Evolutionary conservation across 23 tunicate species (phyloP).

Genomic region (Trididemnum nubilum): DNA sequence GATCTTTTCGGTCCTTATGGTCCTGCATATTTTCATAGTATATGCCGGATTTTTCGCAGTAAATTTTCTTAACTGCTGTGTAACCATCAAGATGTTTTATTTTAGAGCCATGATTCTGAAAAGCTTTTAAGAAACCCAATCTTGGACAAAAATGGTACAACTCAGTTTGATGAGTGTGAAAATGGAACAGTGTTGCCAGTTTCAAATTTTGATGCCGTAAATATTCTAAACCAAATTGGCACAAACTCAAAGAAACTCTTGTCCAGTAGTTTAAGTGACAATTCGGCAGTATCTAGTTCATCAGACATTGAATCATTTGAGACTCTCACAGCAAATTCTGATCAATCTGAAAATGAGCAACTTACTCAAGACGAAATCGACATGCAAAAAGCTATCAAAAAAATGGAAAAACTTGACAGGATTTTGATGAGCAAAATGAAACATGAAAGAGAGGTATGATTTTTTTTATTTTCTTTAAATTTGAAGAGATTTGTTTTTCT

Average conservation of each 20-base stretch:
- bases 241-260: not conserved
- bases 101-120: not conserved
- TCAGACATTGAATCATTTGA: conserved; percentile 6
- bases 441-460: conserved; percentile 64
- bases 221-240: not conserved
- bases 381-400: conserved; percentile 50
- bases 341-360: not conserved
- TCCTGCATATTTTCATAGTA: too few species aligned
- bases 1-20: too few species aligned
- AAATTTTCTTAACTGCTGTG: too few species aligned
- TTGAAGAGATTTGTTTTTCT: not conserved
- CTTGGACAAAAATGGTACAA: too few species aligned
- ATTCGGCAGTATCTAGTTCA: not conserved
- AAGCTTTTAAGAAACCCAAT: not conserved
- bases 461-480: not conserved
- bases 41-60: too few species aligned
- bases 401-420: conserved; percentile 71
- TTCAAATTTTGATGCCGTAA: not conserved
- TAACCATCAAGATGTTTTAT: too few species aligned
- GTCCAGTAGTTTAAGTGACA: conserved; percentile 28
- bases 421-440: conserved; percentile 51
- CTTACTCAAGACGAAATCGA: conserved; percentile 24
- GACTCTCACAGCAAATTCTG: not conserved
- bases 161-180: not conserved
- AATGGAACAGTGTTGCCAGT: not conserved